These are phyloP conservation scores for Sinhomidia bicolor DNA, from an alignment of 2,888 invertebrate genomes.

Conservation along the genomic window DNA sequence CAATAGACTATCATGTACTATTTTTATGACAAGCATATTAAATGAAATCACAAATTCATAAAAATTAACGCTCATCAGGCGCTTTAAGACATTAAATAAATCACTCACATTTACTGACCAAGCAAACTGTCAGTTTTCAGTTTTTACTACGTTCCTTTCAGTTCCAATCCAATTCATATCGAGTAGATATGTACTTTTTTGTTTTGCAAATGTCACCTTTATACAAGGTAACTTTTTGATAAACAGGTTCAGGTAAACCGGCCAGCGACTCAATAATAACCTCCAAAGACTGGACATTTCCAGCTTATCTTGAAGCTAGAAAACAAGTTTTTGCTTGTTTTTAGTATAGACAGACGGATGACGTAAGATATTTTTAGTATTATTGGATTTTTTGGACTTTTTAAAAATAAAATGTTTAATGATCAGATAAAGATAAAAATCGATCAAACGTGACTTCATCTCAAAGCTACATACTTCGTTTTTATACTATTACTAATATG, in stretches of 20 bases:
- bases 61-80: too few relatives aligned
- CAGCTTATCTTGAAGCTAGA: neutral
- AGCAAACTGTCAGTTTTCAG: too few relatives aligned
- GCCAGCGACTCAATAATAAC: neutral
- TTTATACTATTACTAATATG: too few relatives aligned
- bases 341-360: neutral
- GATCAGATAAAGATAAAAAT: neutral
- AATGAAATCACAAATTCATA: too few relatives aligned
- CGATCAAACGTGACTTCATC: constrained; percentile 13
- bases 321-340: constrained; percentile 6
- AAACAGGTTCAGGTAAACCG: neutral
- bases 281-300: constrained; percentile 4
- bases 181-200: too few relatives aligned
- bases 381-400: neutral
- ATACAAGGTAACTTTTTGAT: neutral
- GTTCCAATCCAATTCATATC: too few relatives aligned
- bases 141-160: too few relatives aligned
- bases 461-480: too few relatives aligned
- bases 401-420: neutral
- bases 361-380: neutral
- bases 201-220: constrained; percentile 12
- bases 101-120: too few relatives aligned
- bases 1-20: too few relatives aligned
- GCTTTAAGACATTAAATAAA: too few relatives aligned
- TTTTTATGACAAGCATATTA: too few relatives aligned